These are phyloP conservation scores for Falco berigora DNA, from an alignment of 2,797 vertebrate genomes.

Conservation along the genomic window DNA sequence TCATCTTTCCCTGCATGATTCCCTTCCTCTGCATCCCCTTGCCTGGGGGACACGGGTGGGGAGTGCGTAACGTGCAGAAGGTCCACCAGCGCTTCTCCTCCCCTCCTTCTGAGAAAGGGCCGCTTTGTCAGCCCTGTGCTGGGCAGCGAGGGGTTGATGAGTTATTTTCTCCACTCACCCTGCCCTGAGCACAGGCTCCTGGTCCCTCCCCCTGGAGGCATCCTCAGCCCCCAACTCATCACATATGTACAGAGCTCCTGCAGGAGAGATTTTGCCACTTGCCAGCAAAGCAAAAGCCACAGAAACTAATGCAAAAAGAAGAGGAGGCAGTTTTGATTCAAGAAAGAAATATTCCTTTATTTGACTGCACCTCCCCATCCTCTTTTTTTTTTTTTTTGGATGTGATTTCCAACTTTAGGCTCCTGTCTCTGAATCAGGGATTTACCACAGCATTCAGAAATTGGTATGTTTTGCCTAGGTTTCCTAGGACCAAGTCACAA, in stretches of 20 bases:
- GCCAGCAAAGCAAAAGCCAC: not conserved
- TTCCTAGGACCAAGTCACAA: not conserved
- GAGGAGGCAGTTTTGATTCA: not conserved
- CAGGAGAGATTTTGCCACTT: not conserved
- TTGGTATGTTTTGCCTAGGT: not conserved
- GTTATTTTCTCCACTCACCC: not conserved
- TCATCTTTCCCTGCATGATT: accelerated
- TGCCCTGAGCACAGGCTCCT: accelerated
- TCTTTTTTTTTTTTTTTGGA: not conserved
- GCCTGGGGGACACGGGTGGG: not conserved
- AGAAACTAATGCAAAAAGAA: not conserved
- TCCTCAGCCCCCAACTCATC: not conserved
- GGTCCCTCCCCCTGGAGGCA: not conserved
- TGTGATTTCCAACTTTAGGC: not conserved
- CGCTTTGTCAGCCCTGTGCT: not conserved
- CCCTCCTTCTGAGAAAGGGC: not conserved
- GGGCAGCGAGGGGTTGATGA: not conserved
- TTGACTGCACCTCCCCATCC: not conserved
- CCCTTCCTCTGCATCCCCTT: not conserved
- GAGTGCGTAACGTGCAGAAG: accelerated
- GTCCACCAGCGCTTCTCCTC: not conserved
- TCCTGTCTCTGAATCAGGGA: not conserved
- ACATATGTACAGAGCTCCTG: not conserved
- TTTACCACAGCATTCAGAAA: not conserved
- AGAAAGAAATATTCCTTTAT: not conserved